Base-by-base conservation (phyloP, 1,140 invertebrate genomes). In the Galleria mellonella region DNA sequence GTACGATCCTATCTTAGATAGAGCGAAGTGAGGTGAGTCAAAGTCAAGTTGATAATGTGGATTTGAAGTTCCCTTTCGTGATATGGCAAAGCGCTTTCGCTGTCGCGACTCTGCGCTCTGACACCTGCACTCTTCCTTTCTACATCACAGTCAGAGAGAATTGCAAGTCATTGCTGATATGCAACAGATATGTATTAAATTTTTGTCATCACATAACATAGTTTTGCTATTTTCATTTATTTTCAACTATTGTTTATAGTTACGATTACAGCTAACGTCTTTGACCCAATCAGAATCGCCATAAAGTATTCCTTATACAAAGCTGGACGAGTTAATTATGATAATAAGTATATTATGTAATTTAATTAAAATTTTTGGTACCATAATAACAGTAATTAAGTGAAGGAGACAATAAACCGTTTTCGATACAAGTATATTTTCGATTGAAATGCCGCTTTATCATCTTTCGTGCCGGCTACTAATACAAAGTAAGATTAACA, bases 41-140 rank as follows among this genome's bases (percentile, higher is more conserved):
- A 43, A 55, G 61, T 58, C 47, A 59, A 55, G 45, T 64, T 44
- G 50, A 67, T 51, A 57, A 47, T 64, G 60, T 59, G 57, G 55
- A 71, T 69, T 65, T 61, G 52, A 74, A 70, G 66, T 75, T 77
- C 66, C 72, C 75, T 79, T 79, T 82, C 75, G 59, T 62, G 69
- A 72, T 73, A 69, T 72, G 59, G 68, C 65, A 52, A 37, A 43
- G 41, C 69, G 75, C 75, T 82, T 84, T 82, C 77, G 65, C 77
- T 67, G 65, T 64, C 72, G 72, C 56, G 60, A 61, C 66, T 71
- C 53, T 51, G 49, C 43, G 65, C 64, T 66, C 64, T 64, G 62
- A 70, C 69, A 71, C 51, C 58, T 71, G 60, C 66, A 82, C 81
- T 84, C 74, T 84, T 84, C 77, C 77, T 84, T 84, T 84, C 81